These are phyloP conservation scores for Macroteleia sp. DNA, from an alignment of 2,888 invertebrate genomes.

Conservation along the genomic window DNA sequence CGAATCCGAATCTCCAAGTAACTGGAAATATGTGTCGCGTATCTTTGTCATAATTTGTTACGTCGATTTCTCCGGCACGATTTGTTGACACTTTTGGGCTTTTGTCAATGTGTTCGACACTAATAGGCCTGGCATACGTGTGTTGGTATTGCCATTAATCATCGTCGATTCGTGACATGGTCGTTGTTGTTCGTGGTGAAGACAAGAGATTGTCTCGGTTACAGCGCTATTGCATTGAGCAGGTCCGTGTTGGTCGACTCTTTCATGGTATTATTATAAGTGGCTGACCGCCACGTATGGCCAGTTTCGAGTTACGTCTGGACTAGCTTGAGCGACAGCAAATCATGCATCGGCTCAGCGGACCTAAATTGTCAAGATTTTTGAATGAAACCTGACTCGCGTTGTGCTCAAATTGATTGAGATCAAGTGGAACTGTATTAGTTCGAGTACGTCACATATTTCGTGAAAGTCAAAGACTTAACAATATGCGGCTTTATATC, in stretches of 20 bases:
- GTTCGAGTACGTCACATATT: constrained; percentile 54
- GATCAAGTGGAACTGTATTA: constrained; percentile 57
- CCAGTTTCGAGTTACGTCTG: constrained; percentile 80
- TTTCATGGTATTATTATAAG: constrained; percentile 61
- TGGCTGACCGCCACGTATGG: constrained; percentile 70
- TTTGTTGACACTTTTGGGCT: constrained; percentile 55
- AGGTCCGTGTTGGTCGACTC: constrained; percentile 53
- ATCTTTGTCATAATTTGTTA: constrained; percentile 49
- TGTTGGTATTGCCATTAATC: constrained; percentile 57
- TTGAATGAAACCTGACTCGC: constrained; percentile 62
- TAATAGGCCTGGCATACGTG: constrained; percentile 27
- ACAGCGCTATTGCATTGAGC: constrained; percentile 60
- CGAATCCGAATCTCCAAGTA: constrained; percentile 22
- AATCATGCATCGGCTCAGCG: constrained; percentile 74
- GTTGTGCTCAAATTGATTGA: constrained; percentile 48
- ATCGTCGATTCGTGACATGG: constrained; percentile 51
- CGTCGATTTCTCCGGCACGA: constrained; percentile 47
- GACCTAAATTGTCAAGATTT: constrained; percentile 57
- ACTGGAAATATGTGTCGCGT: constrained; percentile 46
- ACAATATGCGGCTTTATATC: constrained; percentile 25
- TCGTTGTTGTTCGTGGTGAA: constrained; percentile 52
- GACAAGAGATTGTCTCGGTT: constrained; percentile 62
- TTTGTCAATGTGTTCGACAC: constrained; percentile 29
- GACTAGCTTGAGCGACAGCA: constrained; percentile 69
- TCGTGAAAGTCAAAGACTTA: constrained; percentile 30